Evolutionary conservation across 1,140 invertebrate genomes (phyloP), one percentile per base, ranked within the genome.

Genomic region (Ericerus pela): DNA sequence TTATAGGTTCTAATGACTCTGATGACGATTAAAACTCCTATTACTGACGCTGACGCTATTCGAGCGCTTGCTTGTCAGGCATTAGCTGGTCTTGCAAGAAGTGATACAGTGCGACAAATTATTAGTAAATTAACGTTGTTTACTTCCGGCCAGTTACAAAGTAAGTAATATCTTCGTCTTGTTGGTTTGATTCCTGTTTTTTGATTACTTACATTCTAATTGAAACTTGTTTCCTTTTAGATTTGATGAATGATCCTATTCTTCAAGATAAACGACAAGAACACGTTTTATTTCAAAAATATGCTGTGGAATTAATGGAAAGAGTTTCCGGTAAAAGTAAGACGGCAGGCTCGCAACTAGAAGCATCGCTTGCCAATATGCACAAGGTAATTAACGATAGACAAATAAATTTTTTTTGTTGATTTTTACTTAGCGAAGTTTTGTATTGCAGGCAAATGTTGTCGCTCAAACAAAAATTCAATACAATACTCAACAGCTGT

Each of bases 241-340:
- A 78, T 41, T 70, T 98, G 22, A 96, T 96, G 87, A 84, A 89
- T 59, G 92, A 96, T 73, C 95, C 96, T 24, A 91, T 88, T 58
- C 73, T 97, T 1, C 91, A 96, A 73, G 96, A 99, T 70, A 96
- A 94, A 70, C 75, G 90, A 0, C 81, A 86, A 58, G 92, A 97
- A 64, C 95, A 98, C 70, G 86, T 94, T 0, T 83, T 83, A 66
- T 98, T 99, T 71, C 94, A 96, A 70, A 93, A 93, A 68, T 91
- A 93, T 69, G 91, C 92, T 3, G 72, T 93, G 16, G 85, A 94
- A 64, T 72, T 99, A 14, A 76, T 98, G 55, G 90, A 95, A 69
- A 73, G 82, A 2, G 86, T 98, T 2, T 91, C 89, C 20, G 92
- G 94, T 2, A 92, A 92, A 73, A 81, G 82, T 2, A 92, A 92